These are phyloP conservation scores for Resseliella maxima DNA, from an alignment of 2,888 invertebrate species.

Conservation along the genomic window DNA sequence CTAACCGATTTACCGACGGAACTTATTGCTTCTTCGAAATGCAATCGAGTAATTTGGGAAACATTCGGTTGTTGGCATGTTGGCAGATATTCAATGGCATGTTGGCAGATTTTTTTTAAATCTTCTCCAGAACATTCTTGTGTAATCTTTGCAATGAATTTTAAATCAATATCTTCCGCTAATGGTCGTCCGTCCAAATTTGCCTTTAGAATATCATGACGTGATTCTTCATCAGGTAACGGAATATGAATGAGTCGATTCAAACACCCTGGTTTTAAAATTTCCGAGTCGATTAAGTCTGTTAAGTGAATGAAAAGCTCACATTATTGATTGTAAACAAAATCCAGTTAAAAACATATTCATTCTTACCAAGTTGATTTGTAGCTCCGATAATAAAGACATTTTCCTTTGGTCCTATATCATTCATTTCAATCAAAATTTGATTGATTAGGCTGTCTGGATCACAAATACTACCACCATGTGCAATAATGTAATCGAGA, in stretches of 20 bases:
- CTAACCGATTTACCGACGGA: constrained; percentile 97
- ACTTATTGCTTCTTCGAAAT: constrained; percentile 99
- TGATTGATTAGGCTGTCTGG: constrained; percentile 98
- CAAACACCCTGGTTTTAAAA: constrained; percentile 96
- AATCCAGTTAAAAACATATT: neutral
- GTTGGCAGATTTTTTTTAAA: constrained; percentile 99
- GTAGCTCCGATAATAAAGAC: constrained; percentile 99
- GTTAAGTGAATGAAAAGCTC: constrained; percentile 56
- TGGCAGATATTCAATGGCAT: constrained; percentile 97
- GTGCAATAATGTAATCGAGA: constrained; percentile 98
- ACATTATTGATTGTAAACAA: neutral
- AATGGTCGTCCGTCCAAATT: constrained; percentile 96
- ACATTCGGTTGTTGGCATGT: no score
- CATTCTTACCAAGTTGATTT: constrained; percentile 73
- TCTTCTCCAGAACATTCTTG: constrained; percentile 97
- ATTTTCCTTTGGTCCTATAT: constrained; percentile 99
- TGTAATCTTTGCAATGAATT: constrained; percentile 83
- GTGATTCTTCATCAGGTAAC: constrained; percentile 97
- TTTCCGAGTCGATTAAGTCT: constrained; percentile 99
- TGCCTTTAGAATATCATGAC: constrained; percentile 95
- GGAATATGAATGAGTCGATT: constrained; percentile 99
- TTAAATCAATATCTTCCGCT: constrained; percentile 92
- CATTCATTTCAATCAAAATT: constrained; percentile 99
- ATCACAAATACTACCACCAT: constrained; percentile 97
- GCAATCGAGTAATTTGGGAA: constrained; percentile 95